Evolutionary conservation across 2,888 invertebrate species (phyloP).

Genomic region (Chaitophorus viminalis): DNA sequence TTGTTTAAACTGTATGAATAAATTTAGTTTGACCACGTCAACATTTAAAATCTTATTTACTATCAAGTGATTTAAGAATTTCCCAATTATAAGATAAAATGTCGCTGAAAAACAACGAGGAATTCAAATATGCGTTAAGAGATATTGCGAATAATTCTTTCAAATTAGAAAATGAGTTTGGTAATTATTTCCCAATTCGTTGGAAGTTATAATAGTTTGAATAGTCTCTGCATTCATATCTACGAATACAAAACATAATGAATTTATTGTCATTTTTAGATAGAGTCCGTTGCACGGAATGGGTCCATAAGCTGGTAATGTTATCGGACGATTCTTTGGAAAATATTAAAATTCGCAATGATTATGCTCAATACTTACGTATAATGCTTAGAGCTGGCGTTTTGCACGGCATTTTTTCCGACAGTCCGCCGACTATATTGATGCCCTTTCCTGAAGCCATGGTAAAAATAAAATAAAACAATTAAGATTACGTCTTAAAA

Average conservation of each 20-base stretch:
- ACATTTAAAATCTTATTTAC: no score
- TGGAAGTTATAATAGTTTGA: background rate
- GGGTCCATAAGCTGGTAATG: conserved; percentile 69
- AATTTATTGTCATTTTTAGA: conserved; percentile 66
- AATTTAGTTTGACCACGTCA: no score
- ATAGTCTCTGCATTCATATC: background rate
- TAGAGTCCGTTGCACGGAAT: conserved; percentile 71
- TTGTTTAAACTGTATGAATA: no score
- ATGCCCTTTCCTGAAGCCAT: conserved; percentile 69
- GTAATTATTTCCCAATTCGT: background rate
- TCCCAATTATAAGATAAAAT: conserved; percentile 61
- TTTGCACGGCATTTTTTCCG: conserved; percentile 69
- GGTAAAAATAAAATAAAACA: conserved; percentile 66
- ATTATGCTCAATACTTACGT: conserved; percentile 70
- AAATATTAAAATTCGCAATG: conserved; percentile 69
- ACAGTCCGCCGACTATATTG: conserved; percentile 69
- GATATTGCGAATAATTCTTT: conserved; percentile 64
- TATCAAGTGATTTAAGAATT: background rate
- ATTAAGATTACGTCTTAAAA: background rate
- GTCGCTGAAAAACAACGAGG: conserved; percentile 65
- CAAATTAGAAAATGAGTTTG: conserved; percentile 43
- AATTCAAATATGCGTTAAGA: conserved; percentile 66
- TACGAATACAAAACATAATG: background rate
- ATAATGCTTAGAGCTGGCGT: conserved; percentile 70
- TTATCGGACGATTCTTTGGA: conserved; percentile 69